A percentile compares a stretch with the other conserved stretches of the same genome.
These are phyloP conservation scores for Equus przewalskii DNA, from an alignment of 2,113 vertebrate genomes.

Conservation along the genomic window DNA sequence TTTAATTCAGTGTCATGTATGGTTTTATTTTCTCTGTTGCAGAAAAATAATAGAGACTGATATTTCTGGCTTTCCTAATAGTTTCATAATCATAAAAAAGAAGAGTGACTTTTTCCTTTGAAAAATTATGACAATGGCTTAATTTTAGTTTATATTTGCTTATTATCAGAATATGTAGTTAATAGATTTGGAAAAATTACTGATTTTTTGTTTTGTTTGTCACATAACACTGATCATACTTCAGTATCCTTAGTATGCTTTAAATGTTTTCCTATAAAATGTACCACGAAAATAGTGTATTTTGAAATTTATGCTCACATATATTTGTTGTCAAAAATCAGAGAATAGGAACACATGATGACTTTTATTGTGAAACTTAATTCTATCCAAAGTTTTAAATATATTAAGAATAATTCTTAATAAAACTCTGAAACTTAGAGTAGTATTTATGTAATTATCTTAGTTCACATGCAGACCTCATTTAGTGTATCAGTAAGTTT, in stretches of 20 bases:
- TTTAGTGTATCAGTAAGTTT: background rate
- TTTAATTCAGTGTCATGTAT: background rate
- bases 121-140: background rate
- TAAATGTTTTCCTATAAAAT: background rate
- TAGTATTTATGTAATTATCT: background rate
- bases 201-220: background rate
- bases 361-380: background rate
- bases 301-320: background rate
- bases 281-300: background rate
- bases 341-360: background rate
- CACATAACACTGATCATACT: background rate
- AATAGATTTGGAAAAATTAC: background rate
- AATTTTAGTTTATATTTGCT: slow-evolving; percentile 15
- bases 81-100: slow-evolving; percentile 17
- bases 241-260: background rate
- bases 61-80: slow-evolving; percentile 1
- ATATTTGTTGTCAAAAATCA: background rate
- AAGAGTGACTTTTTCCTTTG: background rate
- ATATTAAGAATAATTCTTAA: slow-evolving; percentile 29
- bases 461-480: background rate
- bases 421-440: background rate
- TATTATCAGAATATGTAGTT: background rate
- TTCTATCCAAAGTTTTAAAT: background rate
- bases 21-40: background rate
- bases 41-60: background rate